Evolutionary conservation across 2,888 invertebrate genomes (phyloP).

Genomic region (Xanthorhoe spadicearia): DNA sequence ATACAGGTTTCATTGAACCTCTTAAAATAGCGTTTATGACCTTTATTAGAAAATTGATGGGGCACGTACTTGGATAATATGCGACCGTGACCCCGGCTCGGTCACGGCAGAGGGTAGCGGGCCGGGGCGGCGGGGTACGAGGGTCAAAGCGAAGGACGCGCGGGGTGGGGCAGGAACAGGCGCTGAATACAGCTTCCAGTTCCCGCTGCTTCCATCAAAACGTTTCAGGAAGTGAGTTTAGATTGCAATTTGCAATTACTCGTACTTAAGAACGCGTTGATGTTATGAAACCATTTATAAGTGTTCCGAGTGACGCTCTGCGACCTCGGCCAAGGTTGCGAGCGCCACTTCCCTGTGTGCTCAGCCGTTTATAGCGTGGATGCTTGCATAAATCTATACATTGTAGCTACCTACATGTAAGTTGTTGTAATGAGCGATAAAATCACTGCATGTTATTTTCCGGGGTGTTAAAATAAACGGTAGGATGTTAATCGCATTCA

Average conservation of each 20-base stretch:
- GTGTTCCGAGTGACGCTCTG: conserved; percentile 76
- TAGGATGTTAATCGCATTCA: background rate
- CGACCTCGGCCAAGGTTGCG: conserved; percentile 82
- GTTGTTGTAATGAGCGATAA: conserved; percentile 48
- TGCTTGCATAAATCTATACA: conserved; percentile 59
- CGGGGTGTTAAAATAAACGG: conserved; percentile 45
- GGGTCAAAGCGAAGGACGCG: conserved; percentile 60
- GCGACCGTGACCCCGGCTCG: conserved; percentile 78
- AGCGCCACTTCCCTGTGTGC: conserved; percentile 79
- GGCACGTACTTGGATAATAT: conserved; percentile 69
- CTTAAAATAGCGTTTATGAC: conserved; percentile 38
- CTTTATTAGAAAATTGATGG: conserved; percentile 52
- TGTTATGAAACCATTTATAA: conserved; percentile 77
- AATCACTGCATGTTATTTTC: conserved; percentile 56
- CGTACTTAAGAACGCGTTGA: conserved; percentile 58
- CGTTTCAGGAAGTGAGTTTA: conserved; percentile 46
- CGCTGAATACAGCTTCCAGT: conserved; percentile 38
- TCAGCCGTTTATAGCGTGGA: conserved; percentile 69
- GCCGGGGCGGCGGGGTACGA: conserved; percentile 54
- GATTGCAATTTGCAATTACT: conserved; percentile 49
- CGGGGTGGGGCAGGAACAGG: conserved; percentile 40
- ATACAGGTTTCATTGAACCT: conserved; percentile 27
- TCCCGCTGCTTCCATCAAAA: conserved; percentile 46
- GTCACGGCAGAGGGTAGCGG: conserved; percentile 62
- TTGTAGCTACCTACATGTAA: conserved; percentile 35